These are phyloP conservation scores for Gymnopithys bicolor DNA, from an alignment of 2,797 vertebrate species.

Conservation along the genomic window DNA sequence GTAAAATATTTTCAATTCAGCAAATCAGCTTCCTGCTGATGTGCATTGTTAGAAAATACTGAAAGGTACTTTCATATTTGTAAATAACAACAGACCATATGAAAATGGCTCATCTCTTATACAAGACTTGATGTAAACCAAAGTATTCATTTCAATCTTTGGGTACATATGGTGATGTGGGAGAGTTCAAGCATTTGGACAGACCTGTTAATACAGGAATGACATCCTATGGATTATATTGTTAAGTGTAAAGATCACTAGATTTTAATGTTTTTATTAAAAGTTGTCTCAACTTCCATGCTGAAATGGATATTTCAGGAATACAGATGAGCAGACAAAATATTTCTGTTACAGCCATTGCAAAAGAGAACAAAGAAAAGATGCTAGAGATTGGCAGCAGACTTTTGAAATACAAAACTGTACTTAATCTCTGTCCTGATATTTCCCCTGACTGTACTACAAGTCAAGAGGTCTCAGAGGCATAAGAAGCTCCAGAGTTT, in stretches of 20 bases:
- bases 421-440: neutral
- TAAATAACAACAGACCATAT: slow-evolving; percentile 20
- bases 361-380: neutral
- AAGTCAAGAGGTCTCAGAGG: neutral
- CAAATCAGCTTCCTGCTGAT: slow-evolving; percentile 58
- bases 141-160: slow-evolving; percentile 33
- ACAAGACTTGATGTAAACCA: neutral
- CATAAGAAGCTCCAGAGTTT: neutral
- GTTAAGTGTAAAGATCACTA: neutral
- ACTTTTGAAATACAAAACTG: neutral
- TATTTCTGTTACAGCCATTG: neutral
- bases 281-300: neutral
- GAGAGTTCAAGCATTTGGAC: neutral
- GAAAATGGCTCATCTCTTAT: neutral
- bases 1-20: slow-evolving; percentile 67
- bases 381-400: neutral
- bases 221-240: neutral
- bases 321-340: neutral
- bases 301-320: neutral
- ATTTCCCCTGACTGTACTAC: neutral
- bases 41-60: slow-evolving; percentile 42
- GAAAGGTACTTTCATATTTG: slow-evolving; percentile 58
- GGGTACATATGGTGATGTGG: neutral
- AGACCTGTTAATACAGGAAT: neutral
- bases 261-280: slow-evolving; percentile 4